Evolutionary conservation across 2,113 vertebrate species (phyloP).

Genomic region (Zosterops lateralis): DNA sequence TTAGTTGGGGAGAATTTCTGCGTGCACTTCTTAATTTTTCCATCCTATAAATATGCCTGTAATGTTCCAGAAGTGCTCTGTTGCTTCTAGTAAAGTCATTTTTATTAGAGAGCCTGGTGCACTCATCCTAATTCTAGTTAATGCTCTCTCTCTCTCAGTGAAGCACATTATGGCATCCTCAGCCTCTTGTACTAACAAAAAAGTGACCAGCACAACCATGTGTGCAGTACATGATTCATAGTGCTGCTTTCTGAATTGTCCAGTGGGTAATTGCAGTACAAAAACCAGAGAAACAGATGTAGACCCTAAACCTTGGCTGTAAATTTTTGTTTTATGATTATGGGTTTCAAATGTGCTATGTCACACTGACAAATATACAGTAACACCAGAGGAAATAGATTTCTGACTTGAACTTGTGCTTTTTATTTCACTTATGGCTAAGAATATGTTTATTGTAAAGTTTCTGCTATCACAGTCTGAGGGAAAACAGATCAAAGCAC

Average conservation of each 20-base stretch:
- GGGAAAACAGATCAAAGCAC: constrained; percentile 39
- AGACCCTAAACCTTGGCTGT: constrained; percentile 76
- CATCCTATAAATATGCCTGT: not conserved
- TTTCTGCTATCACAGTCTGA: constrained; percentile 48
- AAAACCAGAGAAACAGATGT: constrained; percentile 81
- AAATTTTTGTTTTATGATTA: constrained; percentile 82
- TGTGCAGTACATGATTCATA: constrained; percentile 71
- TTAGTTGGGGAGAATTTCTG: not conserved
- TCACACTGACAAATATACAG: constrained; percentile 74
- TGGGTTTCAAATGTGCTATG: constrained; percentile 79
- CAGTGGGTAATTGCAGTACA: constrained; percentile 77
- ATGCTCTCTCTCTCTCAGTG: not conserved
- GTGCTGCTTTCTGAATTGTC: constrained; percentile 72
- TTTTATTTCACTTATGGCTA: constrained; percentile 67
- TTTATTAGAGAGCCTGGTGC: constrained; percentile 29
- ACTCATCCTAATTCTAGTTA: constrained; percentile 29
- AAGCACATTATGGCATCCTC: not conserved
- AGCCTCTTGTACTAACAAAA: constrained; percentile 39
- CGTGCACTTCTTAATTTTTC: not conserved
- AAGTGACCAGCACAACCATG: constrained; percentile 62
- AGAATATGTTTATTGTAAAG: constrained; percentile 63
- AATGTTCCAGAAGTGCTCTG: not conserved
- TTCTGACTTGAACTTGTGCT: constrained; percentile 67
- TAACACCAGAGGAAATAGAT: constrained; percentile 73
- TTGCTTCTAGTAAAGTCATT: constrained; percentile 21